Conservation (phyloP, 2,797 vertebrate genomes). For the Eulemur coronatus region DNA sequence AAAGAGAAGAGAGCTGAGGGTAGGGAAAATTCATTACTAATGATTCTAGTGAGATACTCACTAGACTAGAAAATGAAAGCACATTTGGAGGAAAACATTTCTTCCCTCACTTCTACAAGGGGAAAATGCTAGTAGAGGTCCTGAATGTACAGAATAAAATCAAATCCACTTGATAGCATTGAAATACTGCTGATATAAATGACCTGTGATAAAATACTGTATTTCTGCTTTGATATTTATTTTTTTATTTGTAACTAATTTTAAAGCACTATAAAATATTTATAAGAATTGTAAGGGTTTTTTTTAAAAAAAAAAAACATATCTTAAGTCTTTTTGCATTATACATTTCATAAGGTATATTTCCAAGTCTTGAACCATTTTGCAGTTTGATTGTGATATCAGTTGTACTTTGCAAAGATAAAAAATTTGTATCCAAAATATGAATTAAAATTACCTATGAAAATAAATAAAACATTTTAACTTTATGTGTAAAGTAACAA, state of each 20-base stretch:
- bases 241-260: conserved; percentile 9
- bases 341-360: neutral
- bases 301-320: neutral
- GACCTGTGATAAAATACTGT: neutral
- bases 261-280: conserved; percentile 41
- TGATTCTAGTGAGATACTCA: neutral
- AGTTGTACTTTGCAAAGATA: neutral
- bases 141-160: neutral
- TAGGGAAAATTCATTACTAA: neutral
- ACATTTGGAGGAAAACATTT: neutral
- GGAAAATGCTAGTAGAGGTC: neutral
- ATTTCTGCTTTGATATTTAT: conserved; percentile 9
- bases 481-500: neutral
- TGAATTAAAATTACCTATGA: conserved; percentile 36
- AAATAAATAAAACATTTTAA: conserved; percentile 15
- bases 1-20: neutral
- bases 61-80: neutral
- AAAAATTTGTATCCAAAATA: conserved; percentile 12
- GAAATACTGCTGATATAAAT: neutral
- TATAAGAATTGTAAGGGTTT: neutral
- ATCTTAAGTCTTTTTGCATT: neutral
- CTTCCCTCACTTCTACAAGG: neutral
- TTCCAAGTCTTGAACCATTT: neutral
- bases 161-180: neutral
- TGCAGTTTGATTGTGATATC: neutral